Conservation (phyloP, 2,113 vertebrate species). For the Athene cunicularia region DNA sequence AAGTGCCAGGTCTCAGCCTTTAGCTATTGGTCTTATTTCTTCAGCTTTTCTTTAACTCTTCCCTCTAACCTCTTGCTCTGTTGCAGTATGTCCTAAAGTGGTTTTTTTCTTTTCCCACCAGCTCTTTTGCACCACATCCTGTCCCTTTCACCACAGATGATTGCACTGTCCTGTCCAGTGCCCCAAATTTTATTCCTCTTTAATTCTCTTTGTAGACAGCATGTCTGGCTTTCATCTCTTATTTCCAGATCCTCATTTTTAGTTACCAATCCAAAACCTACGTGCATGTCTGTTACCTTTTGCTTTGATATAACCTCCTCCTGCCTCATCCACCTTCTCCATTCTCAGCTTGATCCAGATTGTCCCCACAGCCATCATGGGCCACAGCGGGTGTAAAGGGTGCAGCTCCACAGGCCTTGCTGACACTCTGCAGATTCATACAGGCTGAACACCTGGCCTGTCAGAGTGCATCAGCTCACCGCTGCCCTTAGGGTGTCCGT, state of each 20-base stretch:
- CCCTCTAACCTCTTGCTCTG: neutral
- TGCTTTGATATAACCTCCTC: neutral
- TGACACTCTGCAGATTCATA: neutral
- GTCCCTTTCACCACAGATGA: neutral
- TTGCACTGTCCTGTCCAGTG: neutral
- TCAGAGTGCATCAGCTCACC: neutral
- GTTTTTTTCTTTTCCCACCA: neutral
- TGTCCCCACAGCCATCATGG: rapidly evolving
- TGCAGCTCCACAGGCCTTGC: rapidly evolving
- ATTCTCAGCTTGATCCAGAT: rapidly evolving
- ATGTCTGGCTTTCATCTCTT: neutral
- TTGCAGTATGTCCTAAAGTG: neutral
- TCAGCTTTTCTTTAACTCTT: neutral
- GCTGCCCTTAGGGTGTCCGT: rapidly evolving
- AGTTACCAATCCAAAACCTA: neutral
- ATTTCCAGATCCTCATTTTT: neutral
- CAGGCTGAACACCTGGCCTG: neutral
- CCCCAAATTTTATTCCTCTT: neutral
- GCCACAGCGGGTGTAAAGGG: neutral
- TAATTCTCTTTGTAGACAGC: neutral
- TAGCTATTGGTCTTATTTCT: neutral
- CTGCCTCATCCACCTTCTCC: neutral
- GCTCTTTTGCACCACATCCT: neutral
- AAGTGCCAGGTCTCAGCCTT: neutral
- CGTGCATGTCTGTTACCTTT: neutral